Evolutionary conservation across 2,113 vertebrate species (phyloP).

Genomic region (Phasianus colchicus): DNA sequence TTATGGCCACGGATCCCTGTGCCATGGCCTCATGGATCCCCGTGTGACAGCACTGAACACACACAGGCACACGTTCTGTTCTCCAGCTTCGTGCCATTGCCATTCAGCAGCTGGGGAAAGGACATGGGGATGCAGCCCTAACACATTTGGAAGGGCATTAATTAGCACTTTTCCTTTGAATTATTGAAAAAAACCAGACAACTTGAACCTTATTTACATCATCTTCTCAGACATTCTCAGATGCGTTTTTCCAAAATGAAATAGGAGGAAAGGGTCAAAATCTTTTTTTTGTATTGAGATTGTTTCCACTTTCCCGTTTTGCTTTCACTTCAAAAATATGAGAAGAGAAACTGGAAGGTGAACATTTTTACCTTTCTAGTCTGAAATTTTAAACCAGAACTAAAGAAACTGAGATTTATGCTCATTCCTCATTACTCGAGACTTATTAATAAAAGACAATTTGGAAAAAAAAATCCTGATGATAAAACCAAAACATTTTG

Average conservation of each 20-base stretch:
- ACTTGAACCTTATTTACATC: neutral
- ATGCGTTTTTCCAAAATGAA: neutral
- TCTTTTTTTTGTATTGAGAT: neutral
- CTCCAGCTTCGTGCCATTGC: fast-evolving
- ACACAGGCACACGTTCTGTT: fast-evolving
- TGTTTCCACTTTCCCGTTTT: neutral
- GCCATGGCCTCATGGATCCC: too few relatives aligned
- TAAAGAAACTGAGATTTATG: neutral
- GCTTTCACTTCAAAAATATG: neutral
- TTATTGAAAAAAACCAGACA: neutral
- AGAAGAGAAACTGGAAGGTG: neutral
- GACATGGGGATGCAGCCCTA: fast-evolving
- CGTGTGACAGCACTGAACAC: neutral
- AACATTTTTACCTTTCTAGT: neutral
- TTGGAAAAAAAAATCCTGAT: neutral
- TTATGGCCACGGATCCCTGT: too few relatives aligned
- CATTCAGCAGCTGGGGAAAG: neutral
- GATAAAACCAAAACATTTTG: fast-evolving
- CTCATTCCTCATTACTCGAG: neutral
- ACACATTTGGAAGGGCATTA: neutral
- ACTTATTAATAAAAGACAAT: neutral
- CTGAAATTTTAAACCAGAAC: neutral
- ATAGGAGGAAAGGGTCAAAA: neutral
- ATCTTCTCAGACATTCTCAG: neutral
- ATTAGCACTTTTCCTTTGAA: neutral